A percentile compares a stretch with the other conserved stretches of the same genome.
phyloP scores from a whole-genome alignment of 2,113 vertebrate species.

The Pteronura brasiliensis region DNA sequence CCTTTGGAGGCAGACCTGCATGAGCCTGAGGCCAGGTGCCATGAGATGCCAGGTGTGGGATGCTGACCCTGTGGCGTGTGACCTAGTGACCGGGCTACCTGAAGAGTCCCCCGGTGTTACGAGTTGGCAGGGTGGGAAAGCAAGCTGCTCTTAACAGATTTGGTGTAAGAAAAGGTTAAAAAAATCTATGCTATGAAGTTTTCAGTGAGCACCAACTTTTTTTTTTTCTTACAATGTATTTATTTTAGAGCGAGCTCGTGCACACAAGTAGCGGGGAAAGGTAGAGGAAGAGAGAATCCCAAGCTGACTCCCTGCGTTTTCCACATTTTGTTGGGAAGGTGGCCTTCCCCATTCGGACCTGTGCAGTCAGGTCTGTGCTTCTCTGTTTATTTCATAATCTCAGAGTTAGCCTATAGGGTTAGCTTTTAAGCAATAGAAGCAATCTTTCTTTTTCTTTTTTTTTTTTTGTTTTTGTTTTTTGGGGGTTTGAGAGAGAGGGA shows the following conservation, averaged over 20 bases:
- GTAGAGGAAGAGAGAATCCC: not conserved
- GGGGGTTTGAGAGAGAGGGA: not conserved
- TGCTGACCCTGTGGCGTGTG: not conserved
- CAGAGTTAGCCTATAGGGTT: not conserved
- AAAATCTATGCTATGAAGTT: not conserved
- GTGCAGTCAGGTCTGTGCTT: not conserved
- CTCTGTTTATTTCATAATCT: not conserved
- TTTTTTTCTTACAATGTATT: not conserved
- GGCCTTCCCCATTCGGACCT: not conserved
- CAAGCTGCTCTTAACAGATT: no score
- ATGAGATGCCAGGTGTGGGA: not conserved
- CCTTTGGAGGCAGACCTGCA: not conserved
- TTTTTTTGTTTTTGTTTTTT: not conserved
- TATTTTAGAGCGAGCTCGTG: not conserved
- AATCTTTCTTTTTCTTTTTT: not conserved
- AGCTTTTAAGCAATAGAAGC: not conserved
- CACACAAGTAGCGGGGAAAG: not conserved
- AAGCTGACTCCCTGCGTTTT: not conserved
- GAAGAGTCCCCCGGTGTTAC: rapidly evolving
- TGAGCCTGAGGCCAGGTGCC: no score
- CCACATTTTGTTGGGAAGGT: not conserved
- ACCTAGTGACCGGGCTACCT: not conserved
- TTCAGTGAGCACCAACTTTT: not conserved
- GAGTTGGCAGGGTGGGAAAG: not conserved
- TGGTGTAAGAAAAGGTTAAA: not conserved